phyloP scores from a whole-genome alignment of 2,113 vertebrate species.

The Peromyscus polionotus region DNA sequence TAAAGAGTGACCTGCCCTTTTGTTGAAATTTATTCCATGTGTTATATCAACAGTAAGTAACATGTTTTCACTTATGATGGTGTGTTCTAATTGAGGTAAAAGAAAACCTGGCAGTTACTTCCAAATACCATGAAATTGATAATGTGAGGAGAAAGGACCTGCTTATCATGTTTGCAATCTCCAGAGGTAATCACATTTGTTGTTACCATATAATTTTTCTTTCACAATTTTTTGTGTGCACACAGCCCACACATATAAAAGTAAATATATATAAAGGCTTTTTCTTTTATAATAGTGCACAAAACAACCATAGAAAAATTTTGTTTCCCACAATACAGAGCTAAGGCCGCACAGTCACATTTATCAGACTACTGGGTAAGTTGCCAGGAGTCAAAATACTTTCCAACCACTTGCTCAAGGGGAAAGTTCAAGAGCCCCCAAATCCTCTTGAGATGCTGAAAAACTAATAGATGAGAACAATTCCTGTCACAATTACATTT shows the following conservation, averaged over 20 bases:
- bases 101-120: constrained; percentile 63
- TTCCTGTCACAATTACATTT: constrained; percentile 64
- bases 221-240: constrained; percentile 55
- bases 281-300: constrained; percentile 49
- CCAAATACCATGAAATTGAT: constrained; percentile 68
- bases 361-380: constrained; percentile 67
- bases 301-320: constrained; percentile 74
- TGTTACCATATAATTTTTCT: constrained; percentile 71
- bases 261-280: constrained; percentile 28
- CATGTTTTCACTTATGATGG: not conserved
- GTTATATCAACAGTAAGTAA: constrained; percentile 49
- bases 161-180: constrained; percentile 57
- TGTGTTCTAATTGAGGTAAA: constrained; percentile 67
- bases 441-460: constrained; percentile 32
- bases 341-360: constrained; percentile 74
- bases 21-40: constrained; percentile 64
- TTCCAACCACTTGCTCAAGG: constrained; percentile 71
- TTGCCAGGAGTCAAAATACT: constrained; percentile 67
- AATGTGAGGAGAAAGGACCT: not conserved
- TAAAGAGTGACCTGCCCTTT: not conserved
- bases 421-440: constrained; percentile 68
- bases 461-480: constrained; percentile 66
- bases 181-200: constrained; percentile 52
- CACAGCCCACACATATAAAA: constrained; percentile 48
- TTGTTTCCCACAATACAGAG: constrained; percentile 74